phyloP scores from a whole-genome alignment of 2,797 vertebrate genomes.

The Spinibarbus caldwelli region DNA sequence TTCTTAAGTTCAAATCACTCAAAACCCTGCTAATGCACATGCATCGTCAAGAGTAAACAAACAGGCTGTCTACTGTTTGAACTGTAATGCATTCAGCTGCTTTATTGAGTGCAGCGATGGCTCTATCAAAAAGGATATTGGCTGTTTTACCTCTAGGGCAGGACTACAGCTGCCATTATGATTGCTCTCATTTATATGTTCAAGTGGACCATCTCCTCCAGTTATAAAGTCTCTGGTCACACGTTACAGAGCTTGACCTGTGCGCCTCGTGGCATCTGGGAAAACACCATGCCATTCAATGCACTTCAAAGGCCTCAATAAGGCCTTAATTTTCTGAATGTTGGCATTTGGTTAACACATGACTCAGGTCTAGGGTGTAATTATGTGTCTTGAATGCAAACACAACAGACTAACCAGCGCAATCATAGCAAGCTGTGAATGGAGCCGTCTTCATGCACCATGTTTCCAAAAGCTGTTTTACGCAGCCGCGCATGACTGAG shows the following conservation, averaged over 20 bases:
- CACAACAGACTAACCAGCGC: background rate
- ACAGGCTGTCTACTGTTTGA: background rate
- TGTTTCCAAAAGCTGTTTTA: constrained; percentile 29
- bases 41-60: background rate
- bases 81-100: background rate
- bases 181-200: constrained; percentile 1
- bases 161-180: background rate
- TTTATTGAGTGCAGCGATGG: constrained; percentile 1
- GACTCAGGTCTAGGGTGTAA: background rate
- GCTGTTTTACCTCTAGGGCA: background rate
- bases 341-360: background rate
- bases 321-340: background rate
- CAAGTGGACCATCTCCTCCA: background rate
- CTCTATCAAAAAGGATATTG: background rate
- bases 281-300: background rate
- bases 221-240: background rate
- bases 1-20: background rate
- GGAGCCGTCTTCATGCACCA: background rate
- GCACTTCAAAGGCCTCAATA: background rate
- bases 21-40: background rate
- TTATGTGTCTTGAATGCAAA: background rate
- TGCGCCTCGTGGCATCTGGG: background rate
- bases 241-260: background rate
- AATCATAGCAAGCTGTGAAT: background rate
- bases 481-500: background rate